These are phyloP conservation scores for Lamellibrachia satsuma DNA, from an alignment of 2,888 invertebrate species.

Conservation along the genomic window DNA sequence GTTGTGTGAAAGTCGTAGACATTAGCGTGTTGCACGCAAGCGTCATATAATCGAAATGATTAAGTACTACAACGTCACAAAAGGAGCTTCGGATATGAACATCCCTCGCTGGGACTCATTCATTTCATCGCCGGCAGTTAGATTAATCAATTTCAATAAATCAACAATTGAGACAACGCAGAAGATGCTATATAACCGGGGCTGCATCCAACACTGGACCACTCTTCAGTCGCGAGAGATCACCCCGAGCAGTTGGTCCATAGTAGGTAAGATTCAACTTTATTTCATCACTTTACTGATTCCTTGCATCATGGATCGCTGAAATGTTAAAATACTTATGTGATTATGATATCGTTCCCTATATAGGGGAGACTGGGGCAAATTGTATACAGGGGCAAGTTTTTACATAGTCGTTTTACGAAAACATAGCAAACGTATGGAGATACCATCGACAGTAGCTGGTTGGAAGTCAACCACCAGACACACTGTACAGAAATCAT, in stretches of 20 bases:
- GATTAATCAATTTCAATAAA: neutral
- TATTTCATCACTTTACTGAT: too few species aligned
- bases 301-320: too few species aligned
- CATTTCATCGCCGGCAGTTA: neutral
- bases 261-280: neutral
- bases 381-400: too few species aligned
- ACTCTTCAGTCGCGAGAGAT: neutral
- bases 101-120: neutral
- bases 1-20: too few species aligned
- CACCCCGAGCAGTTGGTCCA: neutral
- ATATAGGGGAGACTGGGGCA: too few species aligned
- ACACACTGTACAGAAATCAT: too few species aligned
- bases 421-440: too few species aligned
- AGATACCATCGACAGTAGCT: too few species aligned
- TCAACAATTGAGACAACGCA: neutral
- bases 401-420: too few species aligned
- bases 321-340: too few species aligned
- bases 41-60: neutral
- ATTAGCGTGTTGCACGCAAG: neutral
- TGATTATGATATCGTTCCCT: too few species aligned
- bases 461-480: too few species aligned
- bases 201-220: neutral
- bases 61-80: neutral
- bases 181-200: neutral
- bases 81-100: neutral